A percentile compares a stretch with the other conserved stretches of the same genome.
phyloP scores from a whole-genome alignment of 1,140 invertebrate genomes.

The Penaeus chinensis region DNA sequence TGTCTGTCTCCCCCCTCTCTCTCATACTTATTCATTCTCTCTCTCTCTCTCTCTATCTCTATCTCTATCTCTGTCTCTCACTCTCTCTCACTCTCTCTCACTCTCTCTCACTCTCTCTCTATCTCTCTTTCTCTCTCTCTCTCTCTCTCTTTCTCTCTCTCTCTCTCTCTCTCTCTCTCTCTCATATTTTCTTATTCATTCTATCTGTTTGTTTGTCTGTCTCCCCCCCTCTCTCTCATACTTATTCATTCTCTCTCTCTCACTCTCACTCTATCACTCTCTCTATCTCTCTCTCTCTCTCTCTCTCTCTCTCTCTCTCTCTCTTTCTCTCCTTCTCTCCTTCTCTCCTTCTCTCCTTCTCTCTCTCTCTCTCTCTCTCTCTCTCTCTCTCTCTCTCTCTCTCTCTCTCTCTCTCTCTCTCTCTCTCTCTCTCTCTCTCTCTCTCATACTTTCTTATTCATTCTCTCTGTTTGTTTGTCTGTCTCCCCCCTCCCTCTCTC shows the following conservation, averaged over 20 bases:
- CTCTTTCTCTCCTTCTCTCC: conserved; percentile 5
- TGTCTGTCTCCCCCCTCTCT: too few species aligned
- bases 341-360: not conserved
- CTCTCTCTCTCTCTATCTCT: too few species aligned
- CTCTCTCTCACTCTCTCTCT: too few species aligned
- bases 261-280: not conserved
- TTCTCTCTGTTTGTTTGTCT: not conserved
- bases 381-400: not conserved
- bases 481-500: not conserved
- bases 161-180: too few species aligned
- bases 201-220: too few species aligned
- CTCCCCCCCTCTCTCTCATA: not conserved
- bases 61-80: too few species aligned
- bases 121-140: too few species aligned
- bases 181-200: not conserved
- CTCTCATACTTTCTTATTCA: not conserved
- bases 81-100: too few species aligned
- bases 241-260: too few species aligned
- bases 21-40: too few species aligned
- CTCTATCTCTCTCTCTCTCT: not conserved
- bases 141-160: too few species aligned
- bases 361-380: not conserved
- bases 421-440: not conserved
- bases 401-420: not conserved
- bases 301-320: too few species aligned